A percentile compares a stretch with the other conserved stretches of the same genome.
Conservation (phyloP, 2,888 invertebrate genomes). For the Andrena bicolor region DNA sequence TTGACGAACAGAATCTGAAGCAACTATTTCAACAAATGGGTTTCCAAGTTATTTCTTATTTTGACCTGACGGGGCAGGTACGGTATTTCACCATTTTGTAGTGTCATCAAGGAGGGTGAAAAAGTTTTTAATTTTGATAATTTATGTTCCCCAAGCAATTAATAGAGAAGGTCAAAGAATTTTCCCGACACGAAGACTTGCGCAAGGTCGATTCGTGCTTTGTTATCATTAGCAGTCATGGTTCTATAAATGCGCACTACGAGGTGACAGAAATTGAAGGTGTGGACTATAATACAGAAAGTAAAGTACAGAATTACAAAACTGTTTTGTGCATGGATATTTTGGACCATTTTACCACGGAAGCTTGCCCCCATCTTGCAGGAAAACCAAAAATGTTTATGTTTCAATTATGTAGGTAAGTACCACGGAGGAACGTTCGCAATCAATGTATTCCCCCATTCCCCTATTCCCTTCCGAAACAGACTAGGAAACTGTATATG, state of each 20-base stretch:
- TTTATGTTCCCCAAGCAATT: slow-evolving; percentile 74
- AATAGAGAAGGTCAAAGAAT: slow-evolving; percentile 67
- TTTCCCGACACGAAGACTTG: slow-evolving; percentile 74
- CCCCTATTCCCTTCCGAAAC: background rate
- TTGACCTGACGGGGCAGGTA: slow-evolving; percentile 77
- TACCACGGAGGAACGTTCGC: background rate
- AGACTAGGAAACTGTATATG: background rate
- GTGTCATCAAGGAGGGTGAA: background rate
- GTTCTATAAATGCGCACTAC: slow-evolving; percentile 66
- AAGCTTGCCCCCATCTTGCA: slow-evolving; percentile 84
- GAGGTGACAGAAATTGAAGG: slow-evolving; percentile 75
- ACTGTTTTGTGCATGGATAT: slow-evolving; percentile 76
- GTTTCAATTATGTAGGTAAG: slow-evolving; percentile 86
- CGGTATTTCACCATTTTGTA: background rate
- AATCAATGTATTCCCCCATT: background rate
- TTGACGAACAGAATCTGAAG: slow-evolving; percentile 77
- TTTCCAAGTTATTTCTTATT: slow-evolving; percentile 72
- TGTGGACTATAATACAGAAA: slow-evolving; percentile 64
- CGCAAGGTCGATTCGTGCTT: slow-evolving; percentile 79
- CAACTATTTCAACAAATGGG: slow-evolving; percentile 81
- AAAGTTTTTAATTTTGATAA: background rate
- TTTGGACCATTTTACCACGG: slow-evolving; percentile 84
- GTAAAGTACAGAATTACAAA: slow-evolving; percentile 39
- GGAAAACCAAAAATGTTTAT: slow-evolving; percentile 88
- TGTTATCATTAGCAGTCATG: slow-evolving; percentile 81